Evolutionary conservation across 2,888 invertebrate genomes (phyloP).

Genomic region (Diogma glabrata): DNA sequence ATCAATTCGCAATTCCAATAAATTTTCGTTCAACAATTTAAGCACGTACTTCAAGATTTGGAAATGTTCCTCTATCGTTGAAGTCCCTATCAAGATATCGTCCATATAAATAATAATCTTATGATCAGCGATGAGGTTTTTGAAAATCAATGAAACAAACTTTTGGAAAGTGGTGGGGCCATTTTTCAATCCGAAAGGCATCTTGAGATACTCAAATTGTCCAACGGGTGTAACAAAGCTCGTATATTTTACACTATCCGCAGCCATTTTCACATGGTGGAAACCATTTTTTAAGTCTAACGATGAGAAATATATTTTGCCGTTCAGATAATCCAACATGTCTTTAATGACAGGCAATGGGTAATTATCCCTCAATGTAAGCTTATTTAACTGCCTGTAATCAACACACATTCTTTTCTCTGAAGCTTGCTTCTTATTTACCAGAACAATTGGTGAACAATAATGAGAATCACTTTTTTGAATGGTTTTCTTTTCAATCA

Average conservation of each 20-base stretch:
- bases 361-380: constrained; percentile 16
- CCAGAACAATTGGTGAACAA: constrained; percentile 7
- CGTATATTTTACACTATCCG: constrained; percentile 19
- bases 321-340: constrained; percentile 16
- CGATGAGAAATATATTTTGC: constrained; percentile 18
- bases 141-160: constrained; percentile 16
- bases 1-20: no score
- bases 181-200: constrained; percentile 23
- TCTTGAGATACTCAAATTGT: constrained; percentile 21
- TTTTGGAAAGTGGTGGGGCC: constrained; percentile 21
- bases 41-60: constrained; percentile 15
- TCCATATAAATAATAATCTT: constrained; percentile 23
- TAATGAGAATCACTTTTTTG: constrained; percentile 17
- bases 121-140: no score
- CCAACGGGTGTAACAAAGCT: constrained; percentile 21
- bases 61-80: constrained; percentile 18
- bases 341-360: constrained; percentile 20
- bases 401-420: constrained; percentile 18
- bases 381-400: constrained; percentile 17
- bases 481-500: constrained; percentile 18
- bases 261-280: constrained; percentile 17
- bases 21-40: no score
- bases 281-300: constrained; percentile 21
- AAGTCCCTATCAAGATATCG: constrained; percentile 20
- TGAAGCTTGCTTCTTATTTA: background rate